These are phyloP conservation scores for Penaeus japonicus DNA, from an alignment of 1,140 invertebrate genomes.

Conservation along the genomic window DNA sequence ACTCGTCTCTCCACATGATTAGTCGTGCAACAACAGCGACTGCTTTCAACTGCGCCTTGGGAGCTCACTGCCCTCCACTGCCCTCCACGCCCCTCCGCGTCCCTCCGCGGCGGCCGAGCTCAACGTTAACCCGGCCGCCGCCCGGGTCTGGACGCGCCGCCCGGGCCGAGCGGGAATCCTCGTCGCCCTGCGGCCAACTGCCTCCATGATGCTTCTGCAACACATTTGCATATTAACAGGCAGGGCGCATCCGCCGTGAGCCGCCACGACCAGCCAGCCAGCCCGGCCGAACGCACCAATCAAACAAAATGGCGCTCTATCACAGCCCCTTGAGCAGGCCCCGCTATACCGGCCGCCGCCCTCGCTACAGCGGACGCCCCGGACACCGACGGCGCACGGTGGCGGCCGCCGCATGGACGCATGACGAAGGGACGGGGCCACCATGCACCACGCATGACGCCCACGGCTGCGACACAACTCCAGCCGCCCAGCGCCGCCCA, in stretches of 20 bases:
- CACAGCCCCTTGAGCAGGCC: neutral
- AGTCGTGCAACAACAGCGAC: too few species aligned
- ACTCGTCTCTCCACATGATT: too few species aligned
- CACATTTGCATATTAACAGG: slow-evolving; percentile 53
- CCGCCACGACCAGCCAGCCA: neutral
- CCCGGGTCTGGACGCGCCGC: too few species aligned
- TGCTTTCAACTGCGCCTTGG: too few species aligned
- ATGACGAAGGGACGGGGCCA: neutral
- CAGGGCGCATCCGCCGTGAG: neutral
- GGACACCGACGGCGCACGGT: neutral
- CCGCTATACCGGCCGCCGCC: neutral
- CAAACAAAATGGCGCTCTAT: slow-evolving; percentile 49
- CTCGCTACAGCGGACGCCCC: neutral
- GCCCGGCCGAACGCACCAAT: slow-evolving; percentile 15
- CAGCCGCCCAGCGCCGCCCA: neutral
- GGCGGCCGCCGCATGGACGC: too few species aligned
- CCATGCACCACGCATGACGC: neutral
- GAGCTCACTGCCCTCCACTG: too few species aligned
- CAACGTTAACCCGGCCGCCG: neutral
- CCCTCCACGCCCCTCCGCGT: too few species aligned
- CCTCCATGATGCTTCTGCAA: slow-evolving; percentile 38
- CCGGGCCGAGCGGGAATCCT: neutral
- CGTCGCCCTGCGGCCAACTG: slow-evolving; percentile 7
- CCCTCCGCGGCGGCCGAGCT: neutral
- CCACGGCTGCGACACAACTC: neutral